These are phyloP conservation scores for Xiphophorus hellerii DNA, from an alignment of 2,113 vertebrate species.

Conservation along the genomic window DNA sequence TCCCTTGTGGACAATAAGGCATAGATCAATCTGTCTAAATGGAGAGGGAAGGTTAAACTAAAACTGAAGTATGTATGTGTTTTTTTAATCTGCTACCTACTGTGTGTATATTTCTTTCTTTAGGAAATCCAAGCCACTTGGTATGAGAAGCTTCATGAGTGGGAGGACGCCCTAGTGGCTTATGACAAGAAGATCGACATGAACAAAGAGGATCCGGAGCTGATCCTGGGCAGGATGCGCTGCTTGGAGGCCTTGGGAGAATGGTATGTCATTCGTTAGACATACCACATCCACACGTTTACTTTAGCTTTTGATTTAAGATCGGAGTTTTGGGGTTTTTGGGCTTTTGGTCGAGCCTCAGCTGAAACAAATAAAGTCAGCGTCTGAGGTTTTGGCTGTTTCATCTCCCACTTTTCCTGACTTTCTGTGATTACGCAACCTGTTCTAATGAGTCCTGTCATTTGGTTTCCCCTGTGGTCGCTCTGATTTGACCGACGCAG, in stretches of 20 bases:
- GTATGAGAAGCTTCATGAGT: constrained; percentile 99
- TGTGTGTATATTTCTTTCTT: not conserved
- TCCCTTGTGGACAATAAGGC: too few relatives aligned
- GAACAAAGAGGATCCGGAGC: constrained; percentile 96
- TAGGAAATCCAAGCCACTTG: constrained; percentile 99
- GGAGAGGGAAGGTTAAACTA: too few relatives aligned
- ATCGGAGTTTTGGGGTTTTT: not conserved
- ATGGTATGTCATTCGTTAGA: constrained; percentile 83
- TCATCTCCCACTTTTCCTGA: constrained; percentile 4
- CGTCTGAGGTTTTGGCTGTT: not conserved
- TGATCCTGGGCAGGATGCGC: constrained; percentile 96
- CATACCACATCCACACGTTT: not conserved
- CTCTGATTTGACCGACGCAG: constrained; percentile 38
- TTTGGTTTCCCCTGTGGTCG: constrained; percentile 24
- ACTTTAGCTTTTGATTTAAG: not conserved
- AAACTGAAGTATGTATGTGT: not conserved
- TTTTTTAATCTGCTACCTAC: not conserved
- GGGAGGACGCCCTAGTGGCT: constrained; percentile 95
- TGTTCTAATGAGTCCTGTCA: constrained; percentile 58
- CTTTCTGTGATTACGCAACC: not conserved
- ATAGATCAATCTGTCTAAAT: too few relatives aligned
- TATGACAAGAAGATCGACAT: constrained; percentile 98
- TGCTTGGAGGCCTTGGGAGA: constrained; percentile 97
- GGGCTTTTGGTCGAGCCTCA: not conserved
- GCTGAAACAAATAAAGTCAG: constrained; percentile 19